Evolutionary conservation across 1,140 invertebrate species (phyloP).

Genomic region (Ctenoplectra terminalis): DNA sequence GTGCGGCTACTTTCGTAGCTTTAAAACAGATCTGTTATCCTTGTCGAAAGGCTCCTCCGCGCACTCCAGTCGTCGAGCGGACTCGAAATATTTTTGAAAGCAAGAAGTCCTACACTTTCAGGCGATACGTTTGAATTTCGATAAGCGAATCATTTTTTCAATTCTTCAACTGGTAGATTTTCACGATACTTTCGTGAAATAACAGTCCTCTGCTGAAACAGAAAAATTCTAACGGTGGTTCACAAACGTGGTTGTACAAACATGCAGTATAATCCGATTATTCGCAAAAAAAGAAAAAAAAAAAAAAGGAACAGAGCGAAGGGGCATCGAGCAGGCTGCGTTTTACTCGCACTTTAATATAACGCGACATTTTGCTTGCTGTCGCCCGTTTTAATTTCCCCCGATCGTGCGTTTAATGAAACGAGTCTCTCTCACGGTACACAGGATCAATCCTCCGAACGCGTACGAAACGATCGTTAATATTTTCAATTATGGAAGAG

Average conservation of each 20-base stretch:
- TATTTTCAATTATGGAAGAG: constrained; percentile 33
- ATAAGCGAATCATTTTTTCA: too few relatives aligned
- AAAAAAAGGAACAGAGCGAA: not conserved
- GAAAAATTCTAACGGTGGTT: too few relatives aligned
- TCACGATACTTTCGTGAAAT: too few relatives aligned
- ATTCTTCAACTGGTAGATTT: too few relatives aligned
- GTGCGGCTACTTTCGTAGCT: constrained; percentile 58
- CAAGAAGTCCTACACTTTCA: not conserved
- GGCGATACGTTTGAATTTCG: too few relatives aligned
- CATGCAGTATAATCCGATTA: not conserved
- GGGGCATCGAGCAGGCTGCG: not conserved
- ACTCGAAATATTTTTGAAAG: not conserved
- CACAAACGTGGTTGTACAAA: not conserved
- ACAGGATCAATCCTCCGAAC: constrained; percentile 2
- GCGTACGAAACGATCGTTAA: constrained; percentile 27
- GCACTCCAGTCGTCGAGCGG: not conserved
- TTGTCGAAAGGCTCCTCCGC: not conserved
- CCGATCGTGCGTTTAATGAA: constrained; percentile 27
- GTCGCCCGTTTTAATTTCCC: constrained; percentile 32
- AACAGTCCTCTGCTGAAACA: too few relatives aligned
- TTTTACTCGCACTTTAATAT: constrained; percentile 20
- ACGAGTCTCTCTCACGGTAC: constrained; percentile 6
- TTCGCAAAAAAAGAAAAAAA: not conserved
- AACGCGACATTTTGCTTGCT: constrained; percentile 24
- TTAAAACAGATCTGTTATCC: constrained; percentile 74